These are phyloP conservation scores for Pseudotriccus pelzelni DNA, from an alignment of 2,797 vertebrate species.

Conservation along the genomic window DNA sequence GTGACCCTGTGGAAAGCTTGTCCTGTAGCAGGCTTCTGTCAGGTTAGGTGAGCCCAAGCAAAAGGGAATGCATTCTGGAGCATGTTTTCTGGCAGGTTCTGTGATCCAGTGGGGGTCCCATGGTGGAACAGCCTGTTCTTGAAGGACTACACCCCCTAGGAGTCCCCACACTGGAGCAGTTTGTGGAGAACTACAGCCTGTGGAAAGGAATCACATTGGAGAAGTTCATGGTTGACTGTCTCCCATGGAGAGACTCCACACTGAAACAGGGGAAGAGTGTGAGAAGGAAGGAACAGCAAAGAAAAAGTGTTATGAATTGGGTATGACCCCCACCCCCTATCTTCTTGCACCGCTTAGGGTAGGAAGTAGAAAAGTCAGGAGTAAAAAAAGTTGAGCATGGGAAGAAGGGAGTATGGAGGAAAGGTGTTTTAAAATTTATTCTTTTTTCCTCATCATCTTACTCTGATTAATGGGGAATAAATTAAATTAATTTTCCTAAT, in stretches of 20 bases:
- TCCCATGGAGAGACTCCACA: background rate
- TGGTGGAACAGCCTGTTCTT: background rate
- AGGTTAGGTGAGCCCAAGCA: background rate
- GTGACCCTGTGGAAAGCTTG: accelerated
- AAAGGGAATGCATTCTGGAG: background rate
- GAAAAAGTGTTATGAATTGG: background rate
- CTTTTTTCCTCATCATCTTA: background rate
- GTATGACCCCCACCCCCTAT: too few species aligned
- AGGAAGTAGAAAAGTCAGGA: background rate
- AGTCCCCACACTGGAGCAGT: background rate
- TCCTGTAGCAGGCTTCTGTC: background rate
- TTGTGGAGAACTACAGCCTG: background rate
- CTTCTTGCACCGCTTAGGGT: background rate
- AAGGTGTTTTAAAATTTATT: background rate
- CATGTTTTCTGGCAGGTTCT: background rate
- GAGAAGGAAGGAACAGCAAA: background rate
- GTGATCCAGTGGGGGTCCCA: accelerated
- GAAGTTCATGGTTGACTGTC: background rate
- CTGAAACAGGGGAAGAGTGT: background rate
- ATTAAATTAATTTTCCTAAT: background rate
- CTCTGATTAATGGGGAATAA: background rate
- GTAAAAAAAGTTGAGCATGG: background rate
- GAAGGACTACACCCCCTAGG: accelerated
- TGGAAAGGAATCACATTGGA: background rate
- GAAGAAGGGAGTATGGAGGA: background rate